Evolutionary conservation across 92 coral and sea anemone genomes (phyloP), one percentile per base, ranked within the genome.

Genomic region (Porites cylindrica): DNA sequence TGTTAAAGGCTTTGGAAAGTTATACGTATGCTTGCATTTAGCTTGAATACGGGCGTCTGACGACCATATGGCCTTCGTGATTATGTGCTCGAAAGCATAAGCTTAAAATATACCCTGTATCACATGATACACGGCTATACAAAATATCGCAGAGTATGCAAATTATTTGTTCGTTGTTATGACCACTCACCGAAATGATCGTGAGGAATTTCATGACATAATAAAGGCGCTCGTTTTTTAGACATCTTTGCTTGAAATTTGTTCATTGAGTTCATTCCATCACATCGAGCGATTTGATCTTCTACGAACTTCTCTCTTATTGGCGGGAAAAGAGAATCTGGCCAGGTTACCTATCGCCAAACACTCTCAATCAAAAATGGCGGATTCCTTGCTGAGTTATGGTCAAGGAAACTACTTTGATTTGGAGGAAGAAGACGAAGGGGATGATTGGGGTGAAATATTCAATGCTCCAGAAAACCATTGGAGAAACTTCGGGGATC

Each of bases 361-460:
- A 4, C 26, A 1, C 5, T 20, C 7, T 10, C 11, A 23, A 3
- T 23, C 10, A 85, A 91, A 91, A 38, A 91, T 91, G 94, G 94
- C 92, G 89, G 92, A 73, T 5, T 18, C 32, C 68, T 63, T 54
- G n/a, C 69, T 38, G 56, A 51, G 64, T 60, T 50, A 14, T 18
- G 81, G 18, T 7, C 90, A 80, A n/a, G 85, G 54, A 76, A 76
- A 24, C 72, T 51, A 20, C 65, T 76, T 26, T 65, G 76, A 81
- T 51, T 76, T 74, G 11, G 90, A 84, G 3, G 89, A 85, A 20
- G 91, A 89, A 58, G 95, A 89, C 24, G 93, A 91, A 17, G 50
- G 24, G 52, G 63, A 76, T 69, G 52, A 54, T 77, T 92, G 95
- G 95, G 67, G 54, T 52, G 93, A 92, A 80, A 69, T 77, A 77